Evolutionary conservation across 1,140 invertebrate species (phyloP).

Genomic region (Zaprionus ghesquierei): DNA sequence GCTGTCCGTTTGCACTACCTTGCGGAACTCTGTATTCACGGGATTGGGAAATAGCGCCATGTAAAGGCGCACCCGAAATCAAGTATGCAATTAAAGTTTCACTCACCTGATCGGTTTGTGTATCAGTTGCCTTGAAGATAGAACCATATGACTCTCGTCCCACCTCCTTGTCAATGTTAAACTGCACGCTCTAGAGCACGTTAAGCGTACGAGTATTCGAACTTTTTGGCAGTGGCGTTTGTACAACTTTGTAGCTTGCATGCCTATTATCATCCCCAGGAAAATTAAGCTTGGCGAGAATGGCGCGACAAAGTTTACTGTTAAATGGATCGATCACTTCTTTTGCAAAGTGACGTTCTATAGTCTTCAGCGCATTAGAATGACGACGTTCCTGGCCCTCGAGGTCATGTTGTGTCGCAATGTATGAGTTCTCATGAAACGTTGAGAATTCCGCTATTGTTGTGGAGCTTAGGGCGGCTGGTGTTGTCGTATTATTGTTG

Average conservation of each 20-base stretch:
- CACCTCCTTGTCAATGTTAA: constrained; percentile 89
- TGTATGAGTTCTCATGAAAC: constrained; percentile 81
- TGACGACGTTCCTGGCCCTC: constrained; percentile 75
- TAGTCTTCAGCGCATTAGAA: constrained; percentile 73
- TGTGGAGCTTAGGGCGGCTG: neutral
- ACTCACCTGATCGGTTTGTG: constrained; percentile 87
- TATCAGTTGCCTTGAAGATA: constrained; percentile 85
- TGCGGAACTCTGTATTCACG: constrained; percentile 90
- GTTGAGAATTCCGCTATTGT: constrained; percentile 69
- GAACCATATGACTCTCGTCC: constrained; percentile 90
- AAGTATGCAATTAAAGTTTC: constrained; percentile 65
- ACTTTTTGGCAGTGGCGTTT: constrained; percentile 81
- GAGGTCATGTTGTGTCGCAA: constrained; percentile 76
- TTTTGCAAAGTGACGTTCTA: constrained; percentile 70
- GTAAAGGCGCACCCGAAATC: constrained; percentile 95
- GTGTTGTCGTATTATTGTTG: constrained; percentile 40
- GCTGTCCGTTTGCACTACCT: constrained; percentile 86
- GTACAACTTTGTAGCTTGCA: constrained; percentile 75
- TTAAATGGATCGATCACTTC: constrained; percentile 85
- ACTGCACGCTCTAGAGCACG: constrained; percentile 85
- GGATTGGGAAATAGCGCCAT: constrained; percentile 93
- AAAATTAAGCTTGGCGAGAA: constrained; percentile 85
- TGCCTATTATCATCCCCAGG: constrained; percentile 69
- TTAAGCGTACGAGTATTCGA: constrained; percentile 83
- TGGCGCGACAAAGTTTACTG: constrained; percentile 84